These are phyloP conservation scores for Heliocidaris erythrogramma DNA, from an alignment of 35 echinoderm and acorn worm genomes.

Conservation along the genomic window DNA sequence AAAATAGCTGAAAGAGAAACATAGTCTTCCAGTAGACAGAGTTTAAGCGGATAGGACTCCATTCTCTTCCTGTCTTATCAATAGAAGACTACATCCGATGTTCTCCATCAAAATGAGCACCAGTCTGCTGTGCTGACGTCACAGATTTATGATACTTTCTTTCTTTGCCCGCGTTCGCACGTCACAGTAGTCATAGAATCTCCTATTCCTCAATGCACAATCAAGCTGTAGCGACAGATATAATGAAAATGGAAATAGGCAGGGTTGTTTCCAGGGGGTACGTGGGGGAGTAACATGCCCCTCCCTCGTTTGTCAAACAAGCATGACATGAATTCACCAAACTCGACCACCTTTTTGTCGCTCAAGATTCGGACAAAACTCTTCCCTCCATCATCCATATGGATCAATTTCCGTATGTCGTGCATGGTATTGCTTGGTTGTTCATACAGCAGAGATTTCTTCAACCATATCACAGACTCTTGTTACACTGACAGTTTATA, in stretches of 20 bases:
- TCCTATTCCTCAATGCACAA: background rate
- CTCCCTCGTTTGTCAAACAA: background rate
- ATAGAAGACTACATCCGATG: conserved; percentile 24
- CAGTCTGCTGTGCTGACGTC: conserved; percentile 20
- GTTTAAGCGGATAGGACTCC: background rate
- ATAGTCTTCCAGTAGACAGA: background rate
- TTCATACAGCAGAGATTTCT: background rate
- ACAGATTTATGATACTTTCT: conserved; percentile 28
- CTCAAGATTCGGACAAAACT: background rate
- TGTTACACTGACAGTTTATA: background rate
- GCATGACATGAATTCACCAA: background rate
- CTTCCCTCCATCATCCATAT: background rate
- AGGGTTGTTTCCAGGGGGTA: background rate
- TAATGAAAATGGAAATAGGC: conserved; percentile 5
- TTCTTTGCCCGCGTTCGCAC: background rate
- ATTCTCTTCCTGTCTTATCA: background rate
- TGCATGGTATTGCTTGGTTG: background rate
- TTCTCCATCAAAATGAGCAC: conserved; percentile 33
- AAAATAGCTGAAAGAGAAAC: background rate
- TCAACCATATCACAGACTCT: background rate
- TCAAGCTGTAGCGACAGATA: conserved; percentile 9
- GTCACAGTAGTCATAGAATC: conserved; percentile 44
- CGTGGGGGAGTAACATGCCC: background rate
- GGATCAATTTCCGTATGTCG: background rate
- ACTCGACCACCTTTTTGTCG: no score